Evolutionary conservation across 1,140 invertebrate genomes (phyloP).

Genomic region (Pseudomyrmex gracilis): DNA sequence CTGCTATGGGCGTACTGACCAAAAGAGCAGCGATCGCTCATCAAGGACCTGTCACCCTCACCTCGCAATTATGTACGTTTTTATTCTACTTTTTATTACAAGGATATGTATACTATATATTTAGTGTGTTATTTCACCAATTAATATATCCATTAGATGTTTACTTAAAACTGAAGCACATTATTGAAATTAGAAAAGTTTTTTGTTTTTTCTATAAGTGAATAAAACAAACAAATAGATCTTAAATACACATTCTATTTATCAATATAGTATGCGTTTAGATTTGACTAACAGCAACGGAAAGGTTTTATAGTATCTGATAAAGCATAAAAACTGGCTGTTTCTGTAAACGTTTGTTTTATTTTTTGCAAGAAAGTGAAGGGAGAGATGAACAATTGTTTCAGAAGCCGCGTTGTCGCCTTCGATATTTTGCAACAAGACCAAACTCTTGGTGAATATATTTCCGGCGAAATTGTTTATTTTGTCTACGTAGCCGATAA

Average conservation of each 20-base stretch:
- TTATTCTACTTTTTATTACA: not conserved
- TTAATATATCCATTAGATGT: too few species aligned
- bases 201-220: too few species aligned
- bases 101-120: too few species aligned
- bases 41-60: conserved; percentile 84
- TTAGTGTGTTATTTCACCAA: too few species aligned
- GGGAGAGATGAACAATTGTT: conserved; percentile 24
- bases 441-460: not conserved
- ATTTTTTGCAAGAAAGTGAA: conserved; percentile 36
- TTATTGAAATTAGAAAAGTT: too few species aligned
- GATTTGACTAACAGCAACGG: conserved; percentile 2
- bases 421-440: conserved; percentile 41
- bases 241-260: not conserved
- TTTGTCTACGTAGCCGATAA: conserved; percentile 49
- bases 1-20: conserved; percentile 77
- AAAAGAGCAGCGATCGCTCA: conserved; percentile 79
- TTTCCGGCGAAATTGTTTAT: conserved; percentile 58
- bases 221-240: too few species aligned
- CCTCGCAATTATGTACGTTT: conserved; percentile 85
- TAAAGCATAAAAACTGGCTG: conserved; percentile 27
- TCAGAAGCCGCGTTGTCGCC: conserved; percentile 8
- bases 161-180: too few species aligned
- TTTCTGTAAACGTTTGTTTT: conserved; percentile 10
- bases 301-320: conserved; percentile 44
- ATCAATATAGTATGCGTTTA: conserved; percentile 10